Base-by-base conservation (phyloP, 1,140 invertebrate genomes). In the Cyphomyrmex costatus region DNA sequence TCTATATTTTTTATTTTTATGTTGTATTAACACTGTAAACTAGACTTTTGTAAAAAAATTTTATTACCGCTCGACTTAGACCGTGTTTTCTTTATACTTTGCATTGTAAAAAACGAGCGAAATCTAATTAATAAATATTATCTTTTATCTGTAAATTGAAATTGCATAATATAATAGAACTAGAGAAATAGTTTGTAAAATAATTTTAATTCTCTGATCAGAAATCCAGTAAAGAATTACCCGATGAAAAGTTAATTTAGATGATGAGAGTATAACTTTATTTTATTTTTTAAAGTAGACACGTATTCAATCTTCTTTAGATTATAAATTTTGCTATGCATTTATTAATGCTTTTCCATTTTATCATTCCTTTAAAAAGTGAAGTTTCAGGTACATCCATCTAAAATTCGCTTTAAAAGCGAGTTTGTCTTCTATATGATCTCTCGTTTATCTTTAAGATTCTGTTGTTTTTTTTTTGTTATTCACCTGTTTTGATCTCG, bases 371-470 rank as follows among this genome's bases (percentile, higher is more conserved):
- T 65, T 65, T 78, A 30, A 46, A 24, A 46, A 46, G n/a, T 68
- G 6, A 68, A 46, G 12, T 68, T 49, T 24, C 16, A 46, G 63
- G 5, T 66, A 21, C 2, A 24, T 49, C 12, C 12, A 51, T 33
- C 27, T 63, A 65, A 79, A 79, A 79, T 53, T 65, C n/a, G 30
- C 46, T 68, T 68, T 24, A 61, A 63, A 24, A 73, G 68, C 10
- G 7, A 63, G 24, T 65, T 24, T 78, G 42, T 79, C n/a, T 56
- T 56, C 14, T 68, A 6, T 53, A 33, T 24, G 10, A 56, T 12
- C 21, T 27, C 21, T 53, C 21, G 33, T 70, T 70, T 70, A 70
- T 80, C 49, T 80, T 27, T n/a, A 56, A 70, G 5, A 8, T 68
- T 21, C 8, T n/a, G n/a, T n/a, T n/a, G n/a, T 8, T 24, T 53